Conservation (phyloP, 2,888 invertebrate species). For the Drosophila kanekoi region DNA sequence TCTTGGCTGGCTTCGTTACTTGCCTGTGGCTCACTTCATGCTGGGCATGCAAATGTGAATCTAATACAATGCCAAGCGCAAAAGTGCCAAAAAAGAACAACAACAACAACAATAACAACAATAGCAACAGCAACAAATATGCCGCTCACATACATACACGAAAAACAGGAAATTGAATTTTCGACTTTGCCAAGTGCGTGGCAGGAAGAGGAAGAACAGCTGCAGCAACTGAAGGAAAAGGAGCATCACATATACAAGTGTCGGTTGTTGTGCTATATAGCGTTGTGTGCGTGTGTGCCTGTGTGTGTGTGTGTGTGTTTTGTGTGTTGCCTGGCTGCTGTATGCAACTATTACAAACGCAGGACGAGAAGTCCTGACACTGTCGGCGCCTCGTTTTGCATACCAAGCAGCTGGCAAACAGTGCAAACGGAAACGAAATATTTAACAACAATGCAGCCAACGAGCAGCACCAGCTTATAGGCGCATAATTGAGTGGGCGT, state of each 20-base stretch:
- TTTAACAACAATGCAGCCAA: slow-evolving; percentile 73
- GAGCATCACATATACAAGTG: slow-evolving; percentile 55
- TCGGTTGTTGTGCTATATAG: slow-evolving; percentile 22
- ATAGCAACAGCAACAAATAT: slow-evolving; percentile 39
- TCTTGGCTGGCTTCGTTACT: slow-evolving; percentile 42
- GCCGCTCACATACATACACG: slow-evolving; percentile 71
- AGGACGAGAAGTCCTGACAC: slow-evolving; percentile 71
- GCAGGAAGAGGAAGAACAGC: slow-evolving; percentile 66
- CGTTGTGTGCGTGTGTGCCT: slow-evolving; percentile 24
- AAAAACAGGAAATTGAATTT: slow-evolving; percentile 81
- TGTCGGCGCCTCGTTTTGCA: slow-evolving; percentile 77
- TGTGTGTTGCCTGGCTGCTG: slow-evolving; percentile 38
- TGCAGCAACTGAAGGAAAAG: slow-evolving; percentile 54
- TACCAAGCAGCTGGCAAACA: slow-evolving; percentile 76
- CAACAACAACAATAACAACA: slow-evolving; percentile 19
- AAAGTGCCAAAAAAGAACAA: slow-evolving; percentile 63
- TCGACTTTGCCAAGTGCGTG: slow-evolving; percentile 81
- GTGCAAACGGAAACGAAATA: slow-evolving; percentile 78
- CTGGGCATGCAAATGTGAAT: slow-evolving; percentile 79
- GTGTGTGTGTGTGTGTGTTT: too few relatives aligned
- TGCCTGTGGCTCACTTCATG: slow-evolving; percentile 70
- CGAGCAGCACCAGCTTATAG: slow-evolving; percentile 17
- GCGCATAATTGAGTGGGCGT: slow-evolving; percentile 71
- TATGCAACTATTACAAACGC: slow-evolving; percentile 69
- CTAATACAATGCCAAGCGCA: slow-evolving; percentile 78